A percentile compares a stretch with the other conserved stretches of the same genome.
Evolutionary conservation across 2,888 invertebrate genomes (phyloP).

Genomic region (Helicoverpa assulta): DNA sequence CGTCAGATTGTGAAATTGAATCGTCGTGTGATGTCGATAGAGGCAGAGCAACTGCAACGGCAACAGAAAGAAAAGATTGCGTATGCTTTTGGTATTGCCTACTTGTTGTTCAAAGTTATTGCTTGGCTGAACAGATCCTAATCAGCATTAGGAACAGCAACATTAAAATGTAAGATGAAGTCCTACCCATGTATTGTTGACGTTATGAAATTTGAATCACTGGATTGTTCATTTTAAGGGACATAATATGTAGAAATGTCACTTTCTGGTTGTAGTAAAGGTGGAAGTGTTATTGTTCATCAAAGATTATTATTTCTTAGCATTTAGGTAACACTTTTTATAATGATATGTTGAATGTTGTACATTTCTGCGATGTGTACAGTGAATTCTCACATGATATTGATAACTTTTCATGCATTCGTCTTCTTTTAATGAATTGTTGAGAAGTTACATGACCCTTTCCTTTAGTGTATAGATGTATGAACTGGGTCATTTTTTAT

Average conservation of each 20-base stretch:
- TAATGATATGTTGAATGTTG: conserved; percentile 72
- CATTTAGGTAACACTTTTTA: conserved; percentile 84
- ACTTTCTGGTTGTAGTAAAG: conserved; percentile 70
- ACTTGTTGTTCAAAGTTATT: conserved; percentile 95
- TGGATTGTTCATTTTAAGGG: conserved; percentile 67
- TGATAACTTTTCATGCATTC: conserved; percentile 72
- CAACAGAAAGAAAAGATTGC: conserved; percentile 96
- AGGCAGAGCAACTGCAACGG: conserved; percentile 95
- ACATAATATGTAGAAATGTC: conserved; percentile 71
- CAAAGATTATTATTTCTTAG: conserved; percentile 77
- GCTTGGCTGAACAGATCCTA: conserved; percentile 93
- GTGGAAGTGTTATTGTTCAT: conserved; percentile 76
- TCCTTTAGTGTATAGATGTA: conserved; percentile 75
- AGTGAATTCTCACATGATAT: conserved; percentile 73
- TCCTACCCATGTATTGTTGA: conserved; percentile 77
- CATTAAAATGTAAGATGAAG: conserved; percentile 83
- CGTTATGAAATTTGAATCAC: conserved; percentile 77
- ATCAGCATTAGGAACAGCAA: conserved; percentile 68
- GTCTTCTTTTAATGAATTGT: conserved; percentile 78
- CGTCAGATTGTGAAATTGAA: conserved; percentile 96
- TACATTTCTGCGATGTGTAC: conserved; percentile 79
- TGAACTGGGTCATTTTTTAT: conserved; percentile 80
- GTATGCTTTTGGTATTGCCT: conserved; percentile 95
- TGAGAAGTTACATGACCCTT: conserved; percentile 72
- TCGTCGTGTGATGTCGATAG: conserved; percentile 95